Conservation (phyloP, 2,888 invertebrate species). For the Mythimna pallens region DNA sequence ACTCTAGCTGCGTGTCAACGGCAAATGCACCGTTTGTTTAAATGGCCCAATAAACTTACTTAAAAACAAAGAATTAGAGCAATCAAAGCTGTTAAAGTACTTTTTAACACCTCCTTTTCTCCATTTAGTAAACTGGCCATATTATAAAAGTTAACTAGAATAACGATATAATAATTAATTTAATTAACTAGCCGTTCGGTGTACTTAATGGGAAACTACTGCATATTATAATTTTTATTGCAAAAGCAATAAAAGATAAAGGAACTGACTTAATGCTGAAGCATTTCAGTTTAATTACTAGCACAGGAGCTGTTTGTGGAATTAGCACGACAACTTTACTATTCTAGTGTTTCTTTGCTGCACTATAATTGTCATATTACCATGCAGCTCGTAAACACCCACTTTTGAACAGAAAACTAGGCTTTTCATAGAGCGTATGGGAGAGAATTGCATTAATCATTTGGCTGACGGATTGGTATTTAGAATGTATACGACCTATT, state of each 20-base stretch:
- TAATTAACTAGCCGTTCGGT: conserved; percentile 13
- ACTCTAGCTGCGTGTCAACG: not conserved
- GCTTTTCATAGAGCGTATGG: not conserved
- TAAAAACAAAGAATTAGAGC: not conserved
- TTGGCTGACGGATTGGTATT: not conserved
- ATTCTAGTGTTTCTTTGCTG: conserved; percentile 20
- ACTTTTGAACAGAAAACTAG: not conserved
- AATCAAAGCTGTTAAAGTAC: conserved; percentile 10
- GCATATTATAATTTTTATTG: conserved; percentile 34
- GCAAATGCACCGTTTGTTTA: not conserved
- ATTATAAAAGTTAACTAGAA: conserved; percentile 3
- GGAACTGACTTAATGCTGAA: conserved; percentile 24
- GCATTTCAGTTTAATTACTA: conserved; percentile 25
- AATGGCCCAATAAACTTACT: not conserved
- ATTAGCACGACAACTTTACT: not conserved
- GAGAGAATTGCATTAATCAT: not conserved
- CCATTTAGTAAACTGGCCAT: not conserved
- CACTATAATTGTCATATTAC: conserved; percentile 23
- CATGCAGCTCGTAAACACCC: conserved; percentile 6
- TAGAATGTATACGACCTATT: not conserved
- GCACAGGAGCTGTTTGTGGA: conserved; percentile 11
- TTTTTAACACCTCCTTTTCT: no score
- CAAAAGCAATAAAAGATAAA: conserved; percentile 40
- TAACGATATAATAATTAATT: conserved; percentile 12
- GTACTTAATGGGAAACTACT: conserved; percentile 21